phyloP scores from a whole-genome alignment of 2,888 invertebrate species.

The Rhingia campestris region DNA sequence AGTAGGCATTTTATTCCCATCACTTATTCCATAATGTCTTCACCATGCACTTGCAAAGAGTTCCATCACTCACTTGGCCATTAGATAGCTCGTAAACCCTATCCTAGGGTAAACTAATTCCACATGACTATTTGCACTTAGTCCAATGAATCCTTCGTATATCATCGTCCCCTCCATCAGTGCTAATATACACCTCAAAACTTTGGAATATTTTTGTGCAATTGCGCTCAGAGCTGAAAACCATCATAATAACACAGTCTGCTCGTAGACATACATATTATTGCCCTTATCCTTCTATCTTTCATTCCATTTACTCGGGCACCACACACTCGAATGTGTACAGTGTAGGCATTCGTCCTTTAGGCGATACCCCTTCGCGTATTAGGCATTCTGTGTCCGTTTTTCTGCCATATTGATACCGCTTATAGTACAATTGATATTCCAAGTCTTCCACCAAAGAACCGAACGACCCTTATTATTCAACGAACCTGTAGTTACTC shows the following conservation, averaged over 20 bases:
- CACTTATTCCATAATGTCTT: too few relatives aligned
- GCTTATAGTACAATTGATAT: slow-evolving; percentile 30
- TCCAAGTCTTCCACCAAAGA: neutral
- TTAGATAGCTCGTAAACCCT: too few relatives aligned
- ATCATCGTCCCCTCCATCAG: slow-evolving; percentile 7
- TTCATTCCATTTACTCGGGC: slow-evolving; percentile 24
- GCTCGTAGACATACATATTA: slow-evolving; percentile 46
- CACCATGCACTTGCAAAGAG: too few relatives aligned
- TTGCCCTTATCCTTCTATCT: slow-evolving; percentile 54
- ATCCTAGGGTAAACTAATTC: too few relatives aligned
- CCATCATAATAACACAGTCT: slow-evolving; percentile 62
- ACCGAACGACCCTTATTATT: slow-evolving; percentile 57
- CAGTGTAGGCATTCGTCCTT: slow-evolving; percentile 12
- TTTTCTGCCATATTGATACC: slow-evolving; percentile 54
- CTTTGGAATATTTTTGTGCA: slow-evolving; percentile 35
- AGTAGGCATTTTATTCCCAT: too few relatives aligned
- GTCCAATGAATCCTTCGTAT: neutral
- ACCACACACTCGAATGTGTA: neutral
- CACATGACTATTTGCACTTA: too few relatives aligned
- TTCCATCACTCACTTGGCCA: too few relatives aligned
- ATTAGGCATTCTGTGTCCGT: slow-evolving; percentile 10
- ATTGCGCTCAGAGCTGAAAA: slow-evolving; percentile 35
- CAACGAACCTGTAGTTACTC: slow-evolving; percentile 50
- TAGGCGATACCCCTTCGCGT: slow-evolving; percentile 49
- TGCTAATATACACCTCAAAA: slow-evolving; percentile 5